Percentiles rank a stretch among this genome's conserved stretches.
Evolutionary conservation across 1,140 invertebrate genomes (phyloP).

Genomic region (Aplysia californica): DNA sequence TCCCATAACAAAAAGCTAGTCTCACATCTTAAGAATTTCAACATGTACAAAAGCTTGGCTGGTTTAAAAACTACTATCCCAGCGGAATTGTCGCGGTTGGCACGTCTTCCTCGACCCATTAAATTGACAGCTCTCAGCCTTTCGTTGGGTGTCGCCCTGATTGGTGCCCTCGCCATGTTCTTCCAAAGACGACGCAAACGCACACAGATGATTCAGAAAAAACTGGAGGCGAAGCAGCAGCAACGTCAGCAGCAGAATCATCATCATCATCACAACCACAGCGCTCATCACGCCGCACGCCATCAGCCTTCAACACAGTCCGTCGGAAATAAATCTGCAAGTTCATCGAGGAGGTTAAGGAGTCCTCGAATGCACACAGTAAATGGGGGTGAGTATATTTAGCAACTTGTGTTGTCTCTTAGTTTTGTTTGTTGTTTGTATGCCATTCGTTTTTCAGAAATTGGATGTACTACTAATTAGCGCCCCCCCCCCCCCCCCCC

Average conservation of each 20-base stretch:
- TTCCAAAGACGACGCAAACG: conserved; percentile 33
- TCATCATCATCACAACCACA: conserved; percentile 10
- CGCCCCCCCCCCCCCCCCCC: too few relatives aligned
- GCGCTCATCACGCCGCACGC: neutral
- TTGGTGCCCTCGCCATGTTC: conserved; percentile 54
- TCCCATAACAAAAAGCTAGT: too few relatives aligned
- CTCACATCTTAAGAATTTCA: too few relatives aligned
- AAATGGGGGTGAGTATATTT: conserved; percentile 26
- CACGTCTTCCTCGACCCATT: conserved; percentile 36
- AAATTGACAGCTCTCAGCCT: conserved; percentile 54
- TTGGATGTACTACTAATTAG: too few relatives aligned
- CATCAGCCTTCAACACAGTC: neutral
- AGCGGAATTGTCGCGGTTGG: conserved; percentile 9
- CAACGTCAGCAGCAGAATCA: conserved; percentile 13
- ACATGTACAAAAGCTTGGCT: conserved; percentile 33
- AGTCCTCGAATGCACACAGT: conserved; percentile 18
- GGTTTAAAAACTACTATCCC: conserved; percentile 27
- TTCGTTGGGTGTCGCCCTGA: conserved; percentile 53
- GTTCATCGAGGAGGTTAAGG: conserved; percentile 2
- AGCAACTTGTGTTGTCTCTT: neutral
- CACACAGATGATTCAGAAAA: conserved; percentile 31
- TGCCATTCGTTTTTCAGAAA: too few relatives aligned
- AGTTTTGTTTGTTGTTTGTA: too few relatives aligned
- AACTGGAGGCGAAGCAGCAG: conserved; percentile 35
- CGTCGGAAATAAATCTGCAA: neutral